These are phyloP conservation scores for Rutpela maculata DNA, from an alignment of 2,888 invertebrate species.

Conservation along the genomic window DNA sequence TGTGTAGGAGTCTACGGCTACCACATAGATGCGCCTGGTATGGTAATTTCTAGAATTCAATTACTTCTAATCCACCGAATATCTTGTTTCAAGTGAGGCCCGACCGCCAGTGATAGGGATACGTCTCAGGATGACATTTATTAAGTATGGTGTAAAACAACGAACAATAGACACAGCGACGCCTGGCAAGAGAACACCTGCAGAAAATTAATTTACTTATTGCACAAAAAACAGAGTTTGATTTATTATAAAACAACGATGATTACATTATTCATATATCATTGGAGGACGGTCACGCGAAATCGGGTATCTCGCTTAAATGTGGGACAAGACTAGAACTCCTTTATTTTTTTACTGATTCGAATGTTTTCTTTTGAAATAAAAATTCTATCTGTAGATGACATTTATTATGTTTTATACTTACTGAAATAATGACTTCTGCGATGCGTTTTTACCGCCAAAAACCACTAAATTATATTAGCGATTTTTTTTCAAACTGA, in stretches of 20 bases:
- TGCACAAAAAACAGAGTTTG: not conserved
- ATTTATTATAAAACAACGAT: constrained; percentile 7
- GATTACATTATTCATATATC: not conserved
- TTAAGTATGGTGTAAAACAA: not conserved
- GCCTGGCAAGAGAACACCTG: not conserved
- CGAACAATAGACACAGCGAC: not conserved
- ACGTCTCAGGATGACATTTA: not conserved
- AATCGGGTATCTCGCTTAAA: not conserved
- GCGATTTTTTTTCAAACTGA: too few relatives aligned
- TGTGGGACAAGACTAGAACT: too few relatives aligned
- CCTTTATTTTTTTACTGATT: too few relatives aligned
- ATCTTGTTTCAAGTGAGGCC: not conserved
- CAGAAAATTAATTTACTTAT: not conserved
- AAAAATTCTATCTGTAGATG: too few relatives aligned
- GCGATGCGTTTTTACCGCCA: too few relatives aligned
- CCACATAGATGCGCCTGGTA: not conserved
- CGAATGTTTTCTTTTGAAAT: too few relatives aligned
- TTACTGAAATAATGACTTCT: too few relatives aligned
- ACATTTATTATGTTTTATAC: too few relatives aligned
- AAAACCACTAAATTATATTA: too few relatives aligned
- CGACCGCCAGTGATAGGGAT: not conserved
- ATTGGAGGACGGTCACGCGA: not conserved
- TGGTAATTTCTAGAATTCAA: constrained; percentile 4
- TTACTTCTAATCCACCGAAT: not conserved
- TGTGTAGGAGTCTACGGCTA: not conserved